These are phyloP conservation scores for Aurelia coerulea DNA, from an alignment of 30 jellyfish, hydroid and myxozoan genomes.

Conservation along the genomic window DNA sequence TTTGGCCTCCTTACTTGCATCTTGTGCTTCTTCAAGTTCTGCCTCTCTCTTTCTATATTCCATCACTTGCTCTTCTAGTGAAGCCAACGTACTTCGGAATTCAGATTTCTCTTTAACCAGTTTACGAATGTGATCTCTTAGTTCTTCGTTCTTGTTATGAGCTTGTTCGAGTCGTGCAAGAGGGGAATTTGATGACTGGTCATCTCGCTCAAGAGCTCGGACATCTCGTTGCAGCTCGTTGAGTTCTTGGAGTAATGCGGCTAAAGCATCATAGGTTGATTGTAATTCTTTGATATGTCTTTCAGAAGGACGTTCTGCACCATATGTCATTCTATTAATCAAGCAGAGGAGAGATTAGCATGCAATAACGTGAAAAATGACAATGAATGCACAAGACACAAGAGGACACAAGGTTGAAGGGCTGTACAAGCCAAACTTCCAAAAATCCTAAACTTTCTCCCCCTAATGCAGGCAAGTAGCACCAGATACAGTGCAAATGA, in stretches of 20 bases:
- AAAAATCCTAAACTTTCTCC: no score
- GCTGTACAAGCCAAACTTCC: no score
- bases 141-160: slow-evolving; percentile 55
- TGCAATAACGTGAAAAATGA: no score
- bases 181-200: slow-evolving; percentile 53
- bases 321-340: slow-evolving; percentile 34
- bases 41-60: slow-evolving; percentile 72
- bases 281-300: slow-evolving; percentile 67
- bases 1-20: slow-evolving; percentile 46
- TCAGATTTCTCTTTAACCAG: slow-evolving; percentile 74
- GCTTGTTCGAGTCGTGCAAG: slow-evolving; percentile 56
- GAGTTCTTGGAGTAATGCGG: slow-evolving; percentile 57
- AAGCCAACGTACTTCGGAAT: slow-evolving; percentile 51
- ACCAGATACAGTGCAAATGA: no score
- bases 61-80: slow-evolving; percentile 74
- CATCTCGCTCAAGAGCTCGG: slow-evolving; percentile 60
- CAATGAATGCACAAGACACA: no score
- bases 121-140: slow-evolving; percentile 56
- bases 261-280: slow-evolving; percentile 56
- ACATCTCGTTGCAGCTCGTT: slow-evolving; percentile 50
- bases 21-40: slow-evolving; percentile 49
- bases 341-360: neutral
- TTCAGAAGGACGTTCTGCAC: slow-evolving; percentile 63
- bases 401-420: no score
- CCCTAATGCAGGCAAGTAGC: no score